These are phyloP conservation scores for Leptestheria dahalacensis DNA, from an alignment of 1,140 invertebrate genomes.

Conservation along the genomic window DNA sequence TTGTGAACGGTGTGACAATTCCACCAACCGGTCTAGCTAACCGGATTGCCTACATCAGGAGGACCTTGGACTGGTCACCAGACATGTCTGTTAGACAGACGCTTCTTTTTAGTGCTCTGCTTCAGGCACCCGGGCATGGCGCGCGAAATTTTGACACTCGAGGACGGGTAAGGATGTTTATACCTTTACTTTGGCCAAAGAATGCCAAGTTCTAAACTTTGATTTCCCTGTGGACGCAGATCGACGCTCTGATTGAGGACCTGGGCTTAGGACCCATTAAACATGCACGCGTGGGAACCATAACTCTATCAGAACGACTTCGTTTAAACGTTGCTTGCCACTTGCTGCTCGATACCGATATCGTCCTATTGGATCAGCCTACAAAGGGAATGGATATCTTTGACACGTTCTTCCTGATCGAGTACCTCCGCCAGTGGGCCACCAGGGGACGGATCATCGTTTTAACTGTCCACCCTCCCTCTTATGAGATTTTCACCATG, in stretches of 20 bases:
- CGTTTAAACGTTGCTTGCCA: conserved; percentile 75
- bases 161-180: conserved; percentile 25
- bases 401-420: conserved; percentile 86
- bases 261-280: conserved; percentile 70
- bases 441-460: conserved; percentile 64
- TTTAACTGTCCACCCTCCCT: conserved; percentile 82
- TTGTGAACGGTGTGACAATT: conserved; percentile 71
- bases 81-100: conserved; percentile 68
- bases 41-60: conserved; percentile 46
- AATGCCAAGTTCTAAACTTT: background rate
- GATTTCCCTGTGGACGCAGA: conserved; percentile 38
- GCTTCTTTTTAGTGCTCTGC: conserved; percentile 55
- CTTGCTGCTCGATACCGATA: conserved; percentile 62
- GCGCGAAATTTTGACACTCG: conserved; percentile 26
- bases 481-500: conserved; percentile 92
- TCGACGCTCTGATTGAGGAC: conserved; percentile 72
- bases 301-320: conserved; percentile 72
- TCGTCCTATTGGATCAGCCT: conserved; percentile 73
- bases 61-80: conserved; percentile 41
- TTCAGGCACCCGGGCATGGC: conserved; percentile 24
- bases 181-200: background rate
- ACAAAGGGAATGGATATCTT: conserved; percentile 90
- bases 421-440: conserved; percentile 87
- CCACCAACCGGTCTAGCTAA: conserved; percentile 44
- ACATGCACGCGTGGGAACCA: conserved; percentile 53